Evolutionary conservation across 1,140 invertebrate species (phyloP).

Genomic region (Trachymyrmex cornetzi): DNA sequence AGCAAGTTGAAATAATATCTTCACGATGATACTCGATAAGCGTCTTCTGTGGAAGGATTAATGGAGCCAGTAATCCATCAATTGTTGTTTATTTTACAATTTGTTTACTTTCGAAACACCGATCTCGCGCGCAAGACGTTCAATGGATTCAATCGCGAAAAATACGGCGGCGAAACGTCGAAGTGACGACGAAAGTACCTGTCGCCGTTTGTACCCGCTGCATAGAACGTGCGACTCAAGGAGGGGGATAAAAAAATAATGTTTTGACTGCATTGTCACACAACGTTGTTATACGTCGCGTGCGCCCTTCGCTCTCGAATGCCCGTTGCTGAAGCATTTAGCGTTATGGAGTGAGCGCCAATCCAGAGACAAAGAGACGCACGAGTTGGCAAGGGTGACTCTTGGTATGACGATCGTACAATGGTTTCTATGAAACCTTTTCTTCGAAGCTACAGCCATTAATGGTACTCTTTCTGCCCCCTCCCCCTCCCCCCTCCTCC

Average conservation of each 20-base stretch:
- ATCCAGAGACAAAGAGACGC: slow-evolving; percentile 75
- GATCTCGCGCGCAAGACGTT: slow-evolving; percentile 5
- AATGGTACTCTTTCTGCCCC: slow-evolving; percentile 60
- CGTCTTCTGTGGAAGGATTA: slow-evolving; percentile 3
- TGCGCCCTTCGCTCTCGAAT: slow-evolving; percentile 56
- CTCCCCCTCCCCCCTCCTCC: too few species aligned
- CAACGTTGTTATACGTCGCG: slow-evolving; percentile 62
- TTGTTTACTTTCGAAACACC: slow-evolving; percentile 47
- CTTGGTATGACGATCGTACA: slow-evolving; percentile 75
- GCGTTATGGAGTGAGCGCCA: slow-evolving; percentile 69
- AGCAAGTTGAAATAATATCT: slow-evolving; percentile 13
- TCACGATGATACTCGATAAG: background rate
- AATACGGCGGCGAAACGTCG: slow-evolving; percentile 25
- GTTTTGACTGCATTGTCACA: slow-evolving; percentile 72
- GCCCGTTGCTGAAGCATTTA: slow-evolving; percentile 68
- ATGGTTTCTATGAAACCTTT: slow-evolving; percentile 76
- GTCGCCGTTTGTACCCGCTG: slow-evolving; percentile 17
- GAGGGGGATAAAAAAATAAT: slow-evolving; percentile 57
- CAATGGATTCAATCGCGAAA: slow-evolving; percentile 31
- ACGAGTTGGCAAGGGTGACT: slow-evolving; percentile 76
- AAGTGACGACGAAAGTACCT: slow-evolving; percentile 65
- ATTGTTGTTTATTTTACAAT: slow-evolving; percentile 29
- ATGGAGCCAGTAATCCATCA: slow-evolving; percentile 8
- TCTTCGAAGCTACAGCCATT: slow-evolving; percentile 73
- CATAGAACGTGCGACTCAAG: slow-evolving; percentile 20